phyloP scores from a whole-genome alignment of 2,797 vertebrate genomes.

The Hafferia zeledoni region DNA sequence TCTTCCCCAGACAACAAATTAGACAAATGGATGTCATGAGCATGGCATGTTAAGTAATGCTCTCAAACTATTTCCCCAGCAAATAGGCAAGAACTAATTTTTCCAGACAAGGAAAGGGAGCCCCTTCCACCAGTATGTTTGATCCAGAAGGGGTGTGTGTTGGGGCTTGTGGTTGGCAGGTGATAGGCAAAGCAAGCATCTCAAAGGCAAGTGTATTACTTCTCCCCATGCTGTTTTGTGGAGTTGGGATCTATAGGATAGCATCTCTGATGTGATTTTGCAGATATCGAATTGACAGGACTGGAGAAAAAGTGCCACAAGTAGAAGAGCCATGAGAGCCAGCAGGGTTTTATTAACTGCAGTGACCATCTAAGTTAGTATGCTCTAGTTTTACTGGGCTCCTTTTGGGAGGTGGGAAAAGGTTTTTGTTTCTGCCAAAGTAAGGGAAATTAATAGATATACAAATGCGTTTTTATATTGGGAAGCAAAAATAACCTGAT shows the following conservation, averaged over 20 bases:
- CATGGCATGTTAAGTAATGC: not conserved
- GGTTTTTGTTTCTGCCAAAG: not conserved
- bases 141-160: not conserved
- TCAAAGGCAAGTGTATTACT: not conserved
- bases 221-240: not conserved
- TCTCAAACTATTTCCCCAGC: not conserved
- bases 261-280: accelerated
- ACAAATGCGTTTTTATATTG: not conserved
- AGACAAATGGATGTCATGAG: not conserved
- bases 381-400: not conserved
- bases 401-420: not conserved
- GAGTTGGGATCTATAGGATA: not conserved
- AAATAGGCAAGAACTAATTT: not conserved
- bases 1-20: not conserved
- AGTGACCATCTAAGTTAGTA: not conserved
- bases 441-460: not conserved
- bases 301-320: not conserved
- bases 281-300: not conserved
- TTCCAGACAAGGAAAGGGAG: not conserved
- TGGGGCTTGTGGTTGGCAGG: not conserved
- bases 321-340: not conserved
- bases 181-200: not conserved
- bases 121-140: not conserved
- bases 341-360: not conserved
- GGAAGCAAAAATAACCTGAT: not conserved